Evolutionary conservation across 2,888 invertebrate species (phyloP).

Genomic region (Cephus sareptanus): DNA sequence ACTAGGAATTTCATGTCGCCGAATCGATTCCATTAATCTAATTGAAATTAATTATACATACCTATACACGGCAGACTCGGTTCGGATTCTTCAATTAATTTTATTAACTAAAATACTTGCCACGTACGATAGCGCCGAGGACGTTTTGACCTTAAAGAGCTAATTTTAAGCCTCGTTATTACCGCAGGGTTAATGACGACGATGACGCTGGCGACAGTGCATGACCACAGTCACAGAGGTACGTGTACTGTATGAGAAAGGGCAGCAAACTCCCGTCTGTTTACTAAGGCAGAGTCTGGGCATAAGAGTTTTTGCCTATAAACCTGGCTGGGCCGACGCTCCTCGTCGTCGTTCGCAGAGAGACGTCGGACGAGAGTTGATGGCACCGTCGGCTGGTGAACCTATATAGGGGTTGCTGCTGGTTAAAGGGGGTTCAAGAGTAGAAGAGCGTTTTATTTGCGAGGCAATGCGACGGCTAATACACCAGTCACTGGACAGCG

Average conservation of each 20-base stretch:
- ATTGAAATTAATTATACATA: constrained; percentile 44
- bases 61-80: neutral
- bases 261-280: neutral
- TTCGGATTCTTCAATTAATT: neutral
- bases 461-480: constrained; percentile 64
- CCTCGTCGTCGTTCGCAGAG: constrained; percentile 7
- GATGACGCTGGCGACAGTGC: neutral
- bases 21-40: constrained; percentile 43
- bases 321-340: constrained; percentile 39
- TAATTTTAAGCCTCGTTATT: neutral
- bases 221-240: neutral
- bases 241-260: neutral
- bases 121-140: neutral
- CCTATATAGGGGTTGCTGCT: constrained; percentile 26
- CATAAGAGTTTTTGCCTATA: constrained; percentile 45
- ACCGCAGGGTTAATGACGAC: neutral
- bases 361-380: constrained; percentile 47
- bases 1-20: constrained; percentile 2
- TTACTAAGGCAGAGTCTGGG: neutral
- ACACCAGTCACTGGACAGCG: constrained; percentile 65
- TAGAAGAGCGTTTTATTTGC: constrained; percentile 63
- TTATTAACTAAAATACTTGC: neutral
- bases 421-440: constrained; percentile 54
- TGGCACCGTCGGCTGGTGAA: constrained; percentile 46
- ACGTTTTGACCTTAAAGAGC: neutral